Evolutionary conservation across 2,888 invertebrate genomes (phyloP).

Genomic region (Drosophila macrospina): DNA sequence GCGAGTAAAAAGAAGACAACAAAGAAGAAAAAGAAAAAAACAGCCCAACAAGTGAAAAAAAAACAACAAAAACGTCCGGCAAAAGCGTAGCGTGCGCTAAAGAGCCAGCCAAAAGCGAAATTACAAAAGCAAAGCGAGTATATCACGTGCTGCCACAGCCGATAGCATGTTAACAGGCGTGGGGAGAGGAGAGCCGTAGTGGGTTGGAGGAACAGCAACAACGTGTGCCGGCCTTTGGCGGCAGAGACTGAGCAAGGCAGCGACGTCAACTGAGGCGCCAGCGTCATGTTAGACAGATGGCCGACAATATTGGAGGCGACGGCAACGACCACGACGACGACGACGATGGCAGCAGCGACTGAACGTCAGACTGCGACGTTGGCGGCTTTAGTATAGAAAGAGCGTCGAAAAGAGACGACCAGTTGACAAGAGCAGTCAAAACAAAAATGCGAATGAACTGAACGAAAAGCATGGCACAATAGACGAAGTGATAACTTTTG

Average conservation of each 20-base stretch:
- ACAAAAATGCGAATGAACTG: slow-evolving; percentile 75
- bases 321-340: slow-evolving; percentile 7
- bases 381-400: slow-evolving; percentile 72
- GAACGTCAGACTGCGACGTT: slow-evolving; percentile 50
- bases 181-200: slow-evolving; percentile 13
- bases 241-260: slow-evolving; percentile 63
- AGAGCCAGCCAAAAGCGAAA: slow-evolving; percentile 68
- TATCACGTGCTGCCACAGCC: slow-evolving; percentile 73
- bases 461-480: slow-evolving; percentile 44
- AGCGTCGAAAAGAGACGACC: slow-evolving; percentile 59
- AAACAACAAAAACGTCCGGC: slow-evolving; percentile 64
- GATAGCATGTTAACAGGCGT: slow-evolving; percentile 21
- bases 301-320: slow-evolving; percentile 51
- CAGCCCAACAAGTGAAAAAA: slow-evolving; percentile 77
- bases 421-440: slow-evolving; percentile 71
- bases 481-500: slow-evolving; percentile 52
- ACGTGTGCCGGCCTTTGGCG: slow-evolving; percentile 79
- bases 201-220: slow-evolving; percentile 48
- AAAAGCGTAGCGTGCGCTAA: slow-evolving; percentile 75
- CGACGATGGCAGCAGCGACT: slow-evolving; percentile 33
- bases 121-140: slow-evolving; percentile 79
- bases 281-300: slow-evolving; percentile 63
- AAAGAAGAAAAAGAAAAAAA: slow-evolving; percentile 70
- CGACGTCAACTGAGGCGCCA: slow-evolving; percentile 54
- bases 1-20: slow-evolving; percentile 61